These are phyloP conservation scores for Buathra laborator DNA, from an alignment of 2,888 invertebrate species.

Conservation along the genomic window DNA sequence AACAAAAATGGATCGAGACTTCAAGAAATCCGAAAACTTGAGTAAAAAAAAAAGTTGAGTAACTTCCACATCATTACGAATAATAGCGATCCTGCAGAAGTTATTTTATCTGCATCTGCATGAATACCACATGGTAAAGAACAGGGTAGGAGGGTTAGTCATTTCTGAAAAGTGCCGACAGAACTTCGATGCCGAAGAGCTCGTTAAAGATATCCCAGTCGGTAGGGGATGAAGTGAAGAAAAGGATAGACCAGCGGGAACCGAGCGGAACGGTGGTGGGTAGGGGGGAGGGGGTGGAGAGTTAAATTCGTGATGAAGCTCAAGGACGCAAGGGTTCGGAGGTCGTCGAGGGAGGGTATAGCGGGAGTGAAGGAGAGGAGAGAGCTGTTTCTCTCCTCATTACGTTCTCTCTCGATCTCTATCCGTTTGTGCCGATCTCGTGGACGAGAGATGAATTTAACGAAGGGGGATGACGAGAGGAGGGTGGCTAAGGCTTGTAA, in stretches of 20 bases:
- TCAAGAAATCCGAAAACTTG: neutral
- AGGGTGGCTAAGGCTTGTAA: conserved; percentile 38
- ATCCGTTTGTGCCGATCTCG: conserved; percentile 18
- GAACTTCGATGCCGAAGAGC: conserved; percentile 21
- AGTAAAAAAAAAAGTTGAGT: neutral
- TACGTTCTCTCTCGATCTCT: conserved; percentile 7
- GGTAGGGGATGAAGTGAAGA: conserved; percentile 18
- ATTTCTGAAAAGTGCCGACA: conserved; percentile 24
- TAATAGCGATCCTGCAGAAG: neutral
- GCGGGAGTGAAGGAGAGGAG: neutral
- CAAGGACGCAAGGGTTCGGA: conserved; percentile 20
- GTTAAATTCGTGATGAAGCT: conserved; percentile 43
- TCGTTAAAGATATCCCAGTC: conserved; percentile 13
- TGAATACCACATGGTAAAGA: neutral
- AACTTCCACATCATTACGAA: neutral
- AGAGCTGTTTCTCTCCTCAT: conserved; percentile 10
- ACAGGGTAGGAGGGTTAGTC: neutral
- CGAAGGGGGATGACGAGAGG: conserved; percentile 44
- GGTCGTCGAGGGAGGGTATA: conserved; percentile 6
- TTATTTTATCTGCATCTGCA: neutral
- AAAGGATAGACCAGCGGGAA: neutral
- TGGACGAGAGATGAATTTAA: conserved; percentile 42
- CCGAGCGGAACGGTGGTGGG: no score
- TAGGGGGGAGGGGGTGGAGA: neutral
- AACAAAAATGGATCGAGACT: no score